Conservation (phyloP, 1,140 invertebrate genomes). For the Babylonia areolata region DNA sequence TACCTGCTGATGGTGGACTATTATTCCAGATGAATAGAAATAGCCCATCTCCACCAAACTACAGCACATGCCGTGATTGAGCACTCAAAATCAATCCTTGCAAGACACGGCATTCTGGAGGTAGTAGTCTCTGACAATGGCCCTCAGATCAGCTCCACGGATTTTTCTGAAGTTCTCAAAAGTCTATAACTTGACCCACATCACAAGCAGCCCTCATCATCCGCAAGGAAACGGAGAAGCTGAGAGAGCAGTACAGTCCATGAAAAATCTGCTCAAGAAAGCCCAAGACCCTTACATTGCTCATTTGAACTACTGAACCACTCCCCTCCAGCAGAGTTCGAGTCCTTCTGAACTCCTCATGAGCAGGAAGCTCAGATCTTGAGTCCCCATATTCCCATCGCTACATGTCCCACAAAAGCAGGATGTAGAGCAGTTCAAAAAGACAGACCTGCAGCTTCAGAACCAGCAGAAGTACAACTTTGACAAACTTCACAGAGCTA, state of each 20-base stretch:
- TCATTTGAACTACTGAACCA: neutral
- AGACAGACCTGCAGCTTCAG: neutral
- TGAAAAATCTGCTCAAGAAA: neutral
- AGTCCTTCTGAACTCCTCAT: neutral
- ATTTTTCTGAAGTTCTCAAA: no score
- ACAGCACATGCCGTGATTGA: constrained; percentile 20
- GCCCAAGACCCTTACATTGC: neutral
- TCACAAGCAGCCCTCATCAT: no score
- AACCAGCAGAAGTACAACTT: neutral
- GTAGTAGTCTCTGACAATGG: no score
- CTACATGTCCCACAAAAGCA: neutral
- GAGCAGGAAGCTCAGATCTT: neutral
- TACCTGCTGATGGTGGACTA: constrained; percentile 38
- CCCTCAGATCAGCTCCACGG: neutral
- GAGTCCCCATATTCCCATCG: neutral
- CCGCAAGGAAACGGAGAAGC: neutral
- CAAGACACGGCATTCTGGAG: constrained; percentile 56
- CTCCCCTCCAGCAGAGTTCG: neutral
- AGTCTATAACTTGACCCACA: no score
- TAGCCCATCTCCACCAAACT: constrained; percentile 21
- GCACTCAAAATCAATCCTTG: constrained; percentile 46
- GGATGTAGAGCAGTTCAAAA: neutral
- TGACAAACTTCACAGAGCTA: neutral
- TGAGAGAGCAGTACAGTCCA: neutral
- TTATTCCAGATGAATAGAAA: neutral